These are phyloP conservation scores for Sitophilus oryzae DNA, from an alignment of 1,140 invertebrate species.

Conservation along the genomic window DNA sequence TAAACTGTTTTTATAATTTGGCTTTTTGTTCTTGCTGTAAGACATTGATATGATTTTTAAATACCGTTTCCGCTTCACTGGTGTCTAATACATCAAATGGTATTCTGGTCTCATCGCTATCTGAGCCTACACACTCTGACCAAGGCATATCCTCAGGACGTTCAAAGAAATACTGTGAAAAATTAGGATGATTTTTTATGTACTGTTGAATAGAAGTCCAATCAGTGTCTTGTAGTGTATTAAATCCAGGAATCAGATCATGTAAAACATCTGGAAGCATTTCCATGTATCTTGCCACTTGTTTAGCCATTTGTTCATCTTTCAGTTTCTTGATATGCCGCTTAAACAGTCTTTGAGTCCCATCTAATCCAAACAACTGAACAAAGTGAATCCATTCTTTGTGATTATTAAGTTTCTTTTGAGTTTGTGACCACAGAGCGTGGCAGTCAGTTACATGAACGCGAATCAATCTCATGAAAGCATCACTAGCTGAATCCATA, in stretches of 20 bases:
- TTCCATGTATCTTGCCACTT: slow-evolving; percentile 75
- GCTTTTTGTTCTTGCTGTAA: slow-evolving; percentile 85
- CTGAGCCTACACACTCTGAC: slow-evolving; percentile 67
- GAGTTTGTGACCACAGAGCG: slow-evolving; percentile 78
- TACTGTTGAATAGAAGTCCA: slow-evolving; percentile 81
- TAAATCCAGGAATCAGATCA: slow-evolving; percentile 76
- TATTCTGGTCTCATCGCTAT: slow-evolving; percentile 66
- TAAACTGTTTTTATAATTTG: slow-evolving; percentile 93
- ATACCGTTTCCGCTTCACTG: slow-evolving; percentile 84
- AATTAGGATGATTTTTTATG: slow-evolving; percentile 81
- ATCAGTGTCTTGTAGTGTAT: slow-evolving; percentile 70
- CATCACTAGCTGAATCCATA: slow-evolving; percentile 81
- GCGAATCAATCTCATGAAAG: slow-evolving; percentile 77
- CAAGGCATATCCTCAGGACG: slow-evolving; percentile 71
- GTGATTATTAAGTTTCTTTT: slow-evolving; percentile 79
- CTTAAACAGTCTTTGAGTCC: slow-evolving; percentile 73
- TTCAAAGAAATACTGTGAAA: slow-evolving; percentile 85
- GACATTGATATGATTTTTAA: slow-evolving; percentile 84
- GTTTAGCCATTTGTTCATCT: slow-evolving; percentile 76
- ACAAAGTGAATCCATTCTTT: slow-evolving; percentile 88
- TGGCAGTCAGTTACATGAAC: slow-evolving; percentile 78
- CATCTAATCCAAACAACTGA: slow-evolving; percentile 81
- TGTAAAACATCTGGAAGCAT: slow-evolving; percentile 73
- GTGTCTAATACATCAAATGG: slow-evolving; percentile 88
- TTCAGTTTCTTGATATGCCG: slow-evolving; percentile 79